phyloP scores from a whole-genome alignment of 2,888 invertebrate genomes.

The Tromatobia lineatoria region DNA sequence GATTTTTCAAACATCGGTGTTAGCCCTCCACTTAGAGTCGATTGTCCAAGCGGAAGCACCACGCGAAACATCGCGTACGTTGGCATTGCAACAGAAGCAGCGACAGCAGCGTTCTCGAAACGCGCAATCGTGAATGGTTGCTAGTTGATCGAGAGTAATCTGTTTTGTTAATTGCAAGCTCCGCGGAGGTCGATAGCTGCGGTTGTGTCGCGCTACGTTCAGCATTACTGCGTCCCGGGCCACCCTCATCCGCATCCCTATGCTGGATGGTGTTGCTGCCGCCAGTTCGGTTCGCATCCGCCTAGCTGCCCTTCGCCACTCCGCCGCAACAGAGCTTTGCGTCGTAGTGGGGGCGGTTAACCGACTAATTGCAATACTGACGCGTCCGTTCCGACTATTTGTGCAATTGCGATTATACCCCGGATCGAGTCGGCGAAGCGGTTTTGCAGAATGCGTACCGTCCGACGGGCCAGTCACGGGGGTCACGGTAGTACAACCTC shows the following conservation, averaged over 20 bases:
- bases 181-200: conserved; percentile 81
- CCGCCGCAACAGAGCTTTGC: conserved; percentile 56
- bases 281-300: conserved; percentile 57
- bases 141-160: conserved; percentile 83
- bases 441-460: conserved; percentile 37
- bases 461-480: conserved; percentile 29
- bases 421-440: conserved; percentile 66
- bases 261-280: conserved; percentile 41
- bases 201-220: conserved; percentile 79
- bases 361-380: conserved; percentile 84
- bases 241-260: conserved; percentile 61
- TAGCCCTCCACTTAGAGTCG: background rate
- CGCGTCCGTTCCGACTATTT: conserved; percentile 79
- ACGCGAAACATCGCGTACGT: background rate
- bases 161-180: conserved; percentile 84
- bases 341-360: conserved; percentile 77
- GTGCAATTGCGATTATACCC: conserved; percentile 81
- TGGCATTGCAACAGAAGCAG: conserved; percentile 13
- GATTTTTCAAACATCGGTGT: background rate
- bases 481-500: conserved; percentile 19
- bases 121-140: conserved; percentile 72
- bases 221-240: conserved; percentile 74
- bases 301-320: conserved; percentile 55
- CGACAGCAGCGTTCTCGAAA: conserved; percentile 20
- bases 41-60: background rate